Percentiles rank a stretch among this genome's conserved stretches.
Conservation (phyloP, 2,888 invertebrate genomes). For the Cataglyphis altisquamis region DNA sequence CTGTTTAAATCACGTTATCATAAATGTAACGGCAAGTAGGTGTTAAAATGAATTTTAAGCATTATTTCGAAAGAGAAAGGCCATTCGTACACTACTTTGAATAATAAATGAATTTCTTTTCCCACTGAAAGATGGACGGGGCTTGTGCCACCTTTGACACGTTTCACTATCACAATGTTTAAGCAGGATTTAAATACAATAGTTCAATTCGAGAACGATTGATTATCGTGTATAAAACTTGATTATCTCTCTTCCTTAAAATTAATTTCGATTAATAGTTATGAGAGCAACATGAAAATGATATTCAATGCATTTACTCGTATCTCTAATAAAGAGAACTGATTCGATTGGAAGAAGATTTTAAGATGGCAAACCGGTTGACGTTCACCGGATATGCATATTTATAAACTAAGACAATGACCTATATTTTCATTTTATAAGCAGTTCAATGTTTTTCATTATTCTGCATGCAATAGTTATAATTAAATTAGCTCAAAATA, state of each 20-base stretch:
- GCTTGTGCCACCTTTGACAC: neutral
- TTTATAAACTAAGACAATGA: constrained; percentile 38
- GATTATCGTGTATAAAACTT: neutral
- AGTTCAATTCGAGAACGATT: neutral
- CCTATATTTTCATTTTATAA: constrained; percentile 29
- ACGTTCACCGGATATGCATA: constrained; percentile 52
- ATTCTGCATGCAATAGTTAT: neutral
- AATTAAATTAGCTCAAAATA: neutral
- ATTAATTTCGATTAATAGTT: neutral
- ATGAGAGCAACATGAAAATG: neutral
- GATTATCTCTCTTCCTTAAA: neutral
- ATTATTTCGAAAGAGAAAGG: constrained; percentile 51
- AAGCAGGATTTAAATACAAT: constrained; percentile 26
- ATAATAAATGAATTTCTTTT: constrained; percentile 48
- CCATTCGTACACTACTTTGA: neutral
- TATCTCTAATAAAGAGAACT: neutral
- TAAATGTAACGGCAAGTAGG: constrained; percentile 1
- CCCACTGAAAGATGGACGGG: neutral
- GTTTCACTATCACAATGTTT: constrained; percentile 1
- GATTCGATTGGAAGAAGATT: constrained; percentile 20
- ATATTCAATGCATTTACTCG: neutral
- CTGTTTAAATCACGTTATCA: constrained; percentile 19
- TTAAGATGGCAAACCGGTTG: constrained; percentile 51
- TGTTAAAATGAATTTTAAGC: constrained; percentile 44
- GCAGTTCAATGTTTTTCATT: neutral